These are phyloP conservation scores for Drosophila triauraria DNA, from an alignment of 1,140 invertebrate genomes.

Conservation along the genomic window DNA sequence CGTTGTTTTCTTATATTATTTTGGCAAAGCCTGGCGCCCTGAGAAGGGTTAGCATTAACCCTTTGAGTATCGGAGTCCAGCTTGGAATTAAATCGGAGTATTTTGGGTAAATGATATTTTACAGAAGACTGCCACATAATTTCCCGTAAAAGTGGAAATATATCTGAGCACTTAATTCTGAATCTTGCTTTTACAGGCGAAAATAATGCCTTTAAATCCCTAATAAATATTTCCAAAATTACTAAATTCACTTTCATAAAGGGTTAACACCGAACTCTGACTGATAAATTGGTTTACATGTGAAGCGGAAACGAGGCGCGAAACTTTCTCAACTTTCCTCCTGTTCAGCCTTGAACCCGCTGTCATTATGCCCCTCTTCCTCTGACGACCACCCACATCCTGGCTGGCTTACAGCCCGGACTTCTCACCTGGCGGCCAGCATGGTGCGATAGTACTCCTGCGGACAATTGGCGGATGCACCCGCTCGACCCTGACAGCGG, in stretches of 20 bases:
- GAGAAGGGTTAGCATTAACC: slow-evolving; percentile 34
- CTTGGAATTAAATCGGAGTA: too few relatives aligned
- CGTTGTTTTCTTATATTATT: slow-evolving; percentile 27
- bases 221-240: neutral
- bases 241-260: neutral
- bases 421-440: slow-evolving; percentile 71
- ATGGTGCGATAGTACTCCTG: slow-evolving; percentile 74
- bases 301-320: slow-evolving; percentile 46
- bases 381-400: slow-evolving; percentile 58
- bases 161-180: too few relatives aligned
- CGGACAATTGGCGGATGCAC: slow-evolving; percentile 56
- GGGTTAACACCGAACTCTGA: slow-evolving; percentile 23
- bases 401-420: slow-evolving; percentile 11
- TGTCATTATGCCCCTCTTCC: neutral
- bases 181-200: too few relatives aligned
- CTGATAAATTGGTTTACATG: slow-evolving; percentile 58
- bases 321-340: slow-evolving; percentile 59
- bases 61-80: neutral
- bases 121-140: too few relatives aligned
- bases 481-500: slow-evolving; percentile 55
- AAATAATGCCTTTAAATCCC: too few relatives aligned
- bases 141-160: too few relatives aligned
- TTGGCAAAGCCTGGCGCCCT: slow-evolving; percentile 56
- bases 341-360: slow-evolving; percentile 39
- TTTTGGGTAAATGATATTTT: neutral